Base-by-base conservation (phyloP, 2,797 vertebrate species). In the Sebastes flavidus region DNA sequence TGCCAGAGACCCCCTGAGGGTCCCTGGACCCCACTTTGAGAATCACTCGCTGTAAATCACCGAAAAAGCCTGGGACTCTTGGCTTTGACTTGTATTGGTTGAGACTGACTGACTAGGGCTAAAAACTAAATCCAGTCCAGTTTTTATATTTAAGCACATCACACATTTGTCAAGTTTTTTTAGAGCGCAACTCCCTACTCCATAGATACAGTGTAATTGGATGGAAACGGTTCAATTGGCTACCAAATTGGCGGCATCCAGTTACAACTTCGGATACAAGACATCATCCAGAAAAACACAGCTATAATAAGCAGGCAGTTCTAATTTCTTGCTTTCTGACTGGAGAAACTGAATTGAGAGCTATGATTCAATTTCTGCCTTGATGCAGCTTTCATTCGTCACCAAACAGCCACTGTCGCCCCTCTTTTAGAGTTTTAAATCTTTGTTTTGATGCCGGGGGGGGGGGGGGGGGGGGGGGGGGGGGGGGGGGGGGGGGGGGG, bases 31-130 rank as follows among this genome's bases (percentile, higher is more conserved):
- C 16, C 16, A 46, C 42, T 46, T 46, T 46, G 42, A 46, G 42
- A 46, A 46, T 18, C 16, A 46, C 42, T 46, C 12, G 42, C 34
- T 71, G 58, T 22, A 29, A 75, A 54, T 61, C 9, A 77, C 29
- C 30, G 16, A 8, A 54, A 32, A 49, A 59, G 56, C 8, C 27
- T 25, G 29, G 42, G 36, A 63, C 24, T 68, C 30, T 66, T 55
- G 16, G 36, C 13, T 84, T 73, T 25, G n/a, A 72, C 3, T 29
- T 68, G 20, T 9, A 4, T 20, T 42, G 65, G 27, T 60, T 46
- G 38, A 56, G 79, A 60, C 49, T 72, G 34, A 81, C 54, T 27
- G 34, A 81, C 54, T 27, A 13, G 30, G 9, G 36, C 30, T 82
- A 18, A 42, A 22, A 75, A 66, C 20, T 49, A 58, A 29, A 62